Evolutionary conservation across 2,888 invertebrate species (phyloP), one percentile per base, ranked within the genome.

Genomic region (Noctuana brunneofusca): DNA sequence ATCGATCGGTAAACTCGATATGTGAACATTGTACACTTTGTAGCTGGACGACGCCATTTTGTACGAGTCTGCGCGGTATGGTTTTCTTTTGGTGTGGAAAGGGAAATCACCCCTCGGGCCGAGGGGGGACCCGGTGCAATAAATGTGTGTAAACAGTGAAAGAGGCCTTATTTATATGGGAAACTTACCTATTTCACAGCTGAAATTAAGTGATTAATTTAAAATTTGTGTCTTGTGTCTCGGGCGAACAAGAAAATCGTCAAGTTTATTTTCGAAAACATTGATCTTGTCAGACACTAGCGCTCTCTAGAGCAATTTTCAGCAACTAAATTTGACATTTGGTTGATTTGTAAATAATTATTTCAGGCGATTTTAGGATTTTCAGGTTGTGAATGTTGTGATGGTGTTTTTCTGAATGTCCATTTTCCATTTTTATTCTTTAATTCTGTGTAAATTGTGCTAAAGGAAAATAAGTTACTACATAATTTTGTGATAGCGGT

Each of bases 31-130:
- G 82, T 86, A 84, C 80, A 89, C 87, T 87, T 85, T 86, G 90
- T 90, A 90, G 86, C 78, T 89, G 82, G 82, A 84, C 83, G 84
- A 86, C 93, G 94, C 94, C 94, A 94, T 94, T 92, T 94, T 94
- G 92, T 92, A 85, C 90, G 94, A 93, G 93, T 93, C 93, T 94
- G 94, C 94, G 94, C 94, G 93, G 80, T 91, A 77, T 73, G 84
- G 74, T 84, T 88, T 75, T 75, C 76, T 72, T 73, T 88, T 87
- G 82, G 74, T 73, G 83, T 83, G 89, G 90, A 87, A 89, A 89
- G 87, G 90, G 89, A 87, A 90, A 89, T 83, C 76, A 72, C 88
- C 89, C 88, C 88, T 88, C 87, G 75, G 76, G 72, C 78, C 73
- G 89, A 81, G 89, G 89, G 89, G 89, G 90, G 87, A 81, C 75